Evolutionary conservation across 2,888 invertebrate species (phyloP).

Genomic region (Teleiodes luculella): DNA sequence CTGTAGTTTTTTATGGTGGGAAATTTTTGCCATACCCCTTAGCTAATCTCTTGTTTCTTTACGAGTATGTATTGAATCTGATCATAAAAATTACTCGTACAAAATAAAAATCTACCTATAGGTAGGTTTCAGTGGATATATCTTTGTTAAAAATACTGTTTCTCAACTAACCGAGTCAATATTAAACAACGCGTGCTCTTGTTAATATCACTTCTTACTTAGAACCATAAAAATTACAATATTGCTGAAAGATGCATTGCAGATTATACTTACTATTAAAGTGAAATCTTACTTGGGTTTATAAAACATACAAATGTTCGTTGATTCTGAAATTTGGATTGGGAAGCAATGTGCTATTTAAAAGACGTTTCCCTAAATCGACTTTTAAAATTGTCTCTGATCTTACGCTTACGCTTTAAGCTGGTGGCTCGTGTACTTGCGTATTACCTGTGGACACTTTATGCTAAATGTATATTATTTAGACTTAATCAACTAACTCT

Average conservation of each 20-base stretch:
- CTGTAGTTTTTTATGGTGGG: too few relatives aligned
- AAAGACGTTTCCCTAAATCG: slow-evolving; percentile 41
- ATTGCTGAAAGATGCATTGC: slow-evolving; percentile 31
- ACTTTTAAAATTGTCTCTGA: slow-evolving; percentile 29
- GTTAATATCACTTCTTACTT: slow-evolving; percentile 11
- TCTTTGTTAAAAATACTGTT: background rate
- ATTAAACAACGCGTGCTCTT: slow-evolving; percentile 24
- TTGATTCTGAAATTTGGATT: slow-evolving; percentile 68
- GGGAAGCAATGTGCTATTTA: slow-evolving; percentile 61
- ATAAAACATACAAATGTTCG: slow-evolving; percentile 74
- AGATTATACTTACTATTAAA: slow-evolving; percentile 42
- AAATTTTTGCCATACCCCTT: too few relatives aligned
- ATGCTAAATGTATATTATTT: slow-evolving; percentile 75
- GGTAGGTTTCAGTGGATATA: too few relatives aligned
- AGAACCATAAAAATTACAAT: slow-evolving; percentile 27
- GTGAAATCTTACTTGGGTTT: slow-evolving; percentile 44
- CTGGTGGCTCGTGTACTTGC: slow-evolving; percentile 17
- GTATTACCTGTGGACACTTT: slow-evolving; percentile 73
- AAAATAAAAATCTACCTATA: too few relatives aligned
- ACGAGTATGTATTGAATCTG: too few relatives aligned
- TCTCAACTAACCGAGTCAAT: slow-evolving; percentile 13
- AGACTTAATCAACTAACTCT: slow-evolving; percentile 75
- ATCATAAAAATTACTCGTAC: too few relatives aligned
- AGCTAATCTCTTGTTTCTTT: too few relatives aligned
- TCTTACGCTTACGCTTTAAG: slow-evolving; percentile 5